Evolutionary conservation across 1,140 invertebrate species (phyloP).

Genomic region (Acromyrmex echinatior): DNA sequence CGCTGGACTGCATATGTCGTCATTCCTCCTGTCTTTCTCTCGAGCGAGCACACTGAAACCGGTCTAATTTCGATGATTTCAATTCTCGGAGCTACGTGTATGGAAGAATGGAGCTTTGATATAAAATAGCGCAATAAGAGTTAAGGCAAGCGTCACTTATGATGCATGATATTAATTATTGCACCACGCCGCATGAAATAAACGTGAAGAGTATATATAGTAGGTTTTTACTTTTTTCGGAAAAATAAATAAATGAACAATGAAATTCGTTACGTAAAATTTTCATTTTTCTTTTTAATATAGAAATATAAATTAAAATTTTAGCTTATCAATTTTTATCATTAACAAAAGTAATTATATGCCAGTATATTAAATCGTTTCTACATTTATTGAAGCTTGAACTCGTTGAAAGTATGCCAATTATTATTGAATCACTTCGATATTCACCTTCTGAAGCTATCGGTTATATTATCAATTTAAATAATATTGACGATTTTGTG

Average conservation of each 20-base stretch:
- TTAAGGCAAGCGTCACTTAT: not conserved
- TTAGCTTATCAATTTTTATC: not conserved
- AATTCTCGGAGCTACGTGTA: not conserved
- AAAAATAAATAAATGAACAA: not conserved
- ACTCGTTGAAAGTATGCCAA: conserved; percentile 26
- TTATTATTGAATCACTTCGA: conserved; percentile 14
- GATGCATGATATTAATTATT: not conserved
- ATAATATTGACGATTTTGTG: conserved; percentile 35
- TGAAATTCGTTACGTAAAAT: not conserved
- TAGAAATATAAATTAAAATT: not conserved
- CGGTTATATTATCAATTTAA: conserved; percentile 38
- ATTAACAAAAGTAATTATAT: not conserved
- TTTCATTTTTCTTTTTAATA: not conserved
- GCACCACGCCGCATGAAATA: not conserved
- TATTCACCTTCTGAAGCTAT: not conserved
- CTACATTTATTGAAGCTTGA: not conserved
- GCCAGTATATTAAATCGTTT: not conserved
- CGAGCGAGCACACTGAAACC: conserved; percentile 26
- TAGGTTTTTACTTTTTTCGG: not conserved
- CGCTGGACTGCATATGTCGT: conserved; percentile 49
- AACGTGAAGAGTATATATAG: not conserved
- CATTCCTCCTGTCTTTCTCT: conserved; percentile 44
- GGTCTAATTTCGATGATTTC: conserved; percentile 45
- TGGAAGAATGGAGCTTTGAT: not conserved
- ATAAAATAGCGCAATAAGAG: not conserved